These are phyloP conservation scores for Megalurothrips usitatus DNA, from an alignment of 2,888 invertebrate genomes.

Conservation along the genomic window DNA sequence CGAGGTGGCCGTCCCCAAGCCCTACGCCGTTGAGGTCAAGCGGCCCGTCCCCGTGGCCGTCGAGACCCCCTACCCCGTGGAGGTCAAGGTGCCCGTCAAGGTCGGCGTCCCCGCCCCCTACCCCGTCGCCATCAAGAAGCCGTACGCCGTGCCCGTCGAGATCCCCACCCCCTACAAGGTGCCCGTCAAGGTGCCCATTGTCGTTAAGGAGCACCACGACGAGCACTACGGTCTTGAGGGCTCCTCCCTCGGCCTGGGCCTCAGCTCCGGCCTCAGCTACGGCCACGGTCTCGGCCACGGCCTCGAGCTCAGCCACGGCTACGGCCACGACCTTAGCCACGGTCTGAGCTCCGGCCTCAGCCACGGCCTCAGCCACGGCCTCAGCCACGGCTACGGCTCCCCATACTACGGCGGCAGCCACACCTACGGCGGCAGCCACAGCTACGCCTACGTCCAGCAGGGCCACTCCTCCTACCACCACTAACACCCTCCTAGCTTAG, in stretches of 20 bases:
- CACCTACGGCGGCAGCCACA: constrained; percentile 18
- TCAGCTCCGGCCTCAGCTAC: neutral
- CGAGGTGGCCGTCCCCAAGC: constrained; percentile 21
- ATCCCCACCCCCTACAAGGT: neutral
- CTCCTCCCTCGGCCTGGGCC: neutral
- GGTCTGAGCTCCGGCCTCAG: neutral
- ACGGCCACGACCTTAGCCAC: neutral
- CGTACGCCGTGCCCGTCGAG: constrained; percentile 11
- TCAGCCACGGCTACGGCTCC: neutral
- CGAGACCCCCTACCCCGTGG: constrained; percentile 13
- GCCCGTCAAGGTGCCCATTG: constrained; percentile 19
- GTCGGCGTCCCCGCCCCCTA: neutral
- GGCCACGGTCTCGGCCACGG: neutral
- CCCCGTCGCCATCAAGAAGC: constrained; percentile 19
- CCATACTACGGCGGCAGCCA: neutral
- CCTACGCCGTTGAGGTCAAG: constrained; percentile 17
- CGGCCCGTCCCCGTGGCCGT: constrained; percentile 10
- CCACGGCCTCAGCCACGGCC: constrained; percentile 4
- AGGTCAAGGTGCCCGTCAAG: constrained; percentile 19
- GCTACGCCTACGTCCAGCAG: constrained; percentile 21
- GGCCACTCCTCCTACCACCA: neutral
- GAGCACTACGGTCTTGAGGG: neutral
- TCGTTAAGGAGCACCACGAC: constrained; percentile 18
- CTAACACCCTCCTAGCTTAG: neutral
- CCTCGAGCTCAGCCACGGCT: neutral